phyloP scores from a whole-genome alignment of 2,888 invertebrate genomes.

The Beris chalybata region DNA sequence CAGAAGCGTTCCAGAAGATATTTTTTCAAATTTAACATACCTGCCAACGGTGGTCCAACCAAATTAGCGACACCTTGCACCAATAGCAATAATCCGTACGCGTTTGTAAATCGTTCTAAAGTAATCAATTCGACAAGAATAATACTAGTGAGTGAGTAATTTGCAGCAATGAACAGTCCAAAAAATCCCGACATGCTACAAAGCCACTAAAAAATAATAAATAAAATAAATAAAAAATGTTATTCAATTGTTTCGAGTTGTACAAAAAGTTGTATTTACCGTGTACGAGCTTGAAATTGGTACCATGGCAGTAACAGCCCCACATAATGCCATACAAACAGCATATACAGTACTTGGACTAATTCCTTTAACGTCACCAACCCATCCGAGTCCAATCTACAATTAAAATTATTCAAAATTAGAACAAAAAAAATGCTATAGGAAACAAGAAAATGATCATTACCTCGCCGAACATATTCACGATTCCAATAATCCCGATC shows the following conservation, averaged over 20 bases:
- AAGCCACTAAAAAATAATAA: constrained; percentile 58
- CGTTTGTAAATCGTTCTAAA: constrained; percentile 87
- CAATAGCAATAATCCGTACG: constrained; percentile 83
- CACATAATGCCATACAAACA: constrained; percentile 74
- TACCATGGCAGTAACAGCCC: constrained; percentile 66
- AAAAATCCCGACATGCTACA: constrained; percentile 74
- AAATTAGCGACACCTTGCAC: constrained; percentile 90
- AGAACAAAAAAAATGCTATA: background rate
- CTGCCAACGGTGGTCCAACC: constrained; percentile 86
- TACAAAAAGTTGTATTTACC: constrained; percentile 26
- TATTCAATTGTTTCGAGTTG: constrained; percentile 40
- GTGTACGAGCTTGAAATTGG: constrained; percentile 60
- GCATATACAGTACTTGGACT: constrained; percentile 81
- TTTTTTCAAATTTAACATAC: constrained; percentile 55
- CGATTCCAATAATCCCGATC: constrained; percentile 82
- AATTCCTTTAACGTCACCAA: constrained; percentile 80
- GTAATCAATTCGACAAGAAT: constrained; percentile 88
- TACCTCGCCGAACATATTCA: constrained; percentile 88
- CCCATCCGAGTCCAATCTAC: constrained; percentile 82
- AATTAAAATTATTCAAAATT: constrained; percentile 37
- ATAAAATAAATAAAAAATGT: constrained; percentile 42
- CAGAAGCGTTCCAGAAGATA: no score
- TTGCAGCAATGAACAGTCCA: constrained; percentile 88
- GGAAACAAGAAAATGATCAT: constrained; percentile 46
- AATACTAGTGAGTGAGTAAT: constrained; percentile 88